Percentiles rank a stretch among this genome's conserved stretches.
Conservation (phyloP, 2,113 vertebrate species). For the Osmerus eperlanus region DNA sequence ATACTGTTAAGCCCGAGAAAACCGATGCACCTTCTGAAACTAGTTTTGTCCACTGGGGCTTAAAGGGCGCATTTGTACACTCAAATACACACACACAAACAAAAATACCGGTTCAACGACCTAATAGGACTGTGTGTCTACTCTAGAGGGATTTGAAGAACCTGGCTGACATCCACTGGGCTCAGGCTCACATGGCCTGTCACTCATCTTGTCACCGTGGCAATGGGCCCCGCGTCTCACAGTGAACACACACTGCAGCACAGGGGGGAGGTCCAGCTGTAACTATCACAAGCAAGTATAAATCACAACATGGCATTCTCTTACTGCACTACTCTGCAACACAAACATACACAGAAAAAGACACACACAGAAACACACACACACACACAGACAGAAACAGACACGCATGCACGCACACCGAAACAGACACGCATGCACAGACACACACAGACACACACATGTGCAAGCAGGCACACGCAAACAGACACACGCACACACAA, state of each 20-base stretch:
- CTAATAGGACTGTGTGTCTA: slow-evolving; percentile 20
- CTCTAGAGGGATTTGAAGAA: slow-evolving; percentile 46
- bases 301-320: not conserved
- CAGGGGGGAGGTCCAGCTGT: slow-evolving; percentile 25
- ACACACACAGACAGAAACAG: no score
- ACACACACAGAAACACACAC: no score
- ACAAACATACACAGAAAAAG: no score
- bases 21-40: not conserved
- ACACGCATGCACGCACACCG: no score
- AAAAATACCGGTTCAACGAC: slow-evolving; percentile 10
- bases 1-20: no score
- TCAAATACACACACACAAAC: slow-evolving; percentile 5
- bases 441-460: no score
- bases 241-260: slow-evolving; percentile 51
- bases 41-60: not conserved
- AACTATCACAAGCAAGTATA: not conserved
- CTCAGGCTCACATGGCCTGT: slow-evolving; percentile 48
- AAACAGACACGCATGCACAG: no score
- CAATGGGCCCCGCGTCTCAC: slow-evolving; percentile 54
- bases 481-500: no score
- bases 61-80: not conserved
- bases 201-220: slow-evolving; percentile 63
- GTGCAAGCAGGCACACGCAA: no score
- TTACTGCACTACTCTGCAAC: not conserved
- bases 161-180: slow-evolving; percentile 51